Evolutionary conservation across 2,113 vertebrate genomes (phyloP).

Genomic region (Chiloscyllium plagiosum): DNA sequence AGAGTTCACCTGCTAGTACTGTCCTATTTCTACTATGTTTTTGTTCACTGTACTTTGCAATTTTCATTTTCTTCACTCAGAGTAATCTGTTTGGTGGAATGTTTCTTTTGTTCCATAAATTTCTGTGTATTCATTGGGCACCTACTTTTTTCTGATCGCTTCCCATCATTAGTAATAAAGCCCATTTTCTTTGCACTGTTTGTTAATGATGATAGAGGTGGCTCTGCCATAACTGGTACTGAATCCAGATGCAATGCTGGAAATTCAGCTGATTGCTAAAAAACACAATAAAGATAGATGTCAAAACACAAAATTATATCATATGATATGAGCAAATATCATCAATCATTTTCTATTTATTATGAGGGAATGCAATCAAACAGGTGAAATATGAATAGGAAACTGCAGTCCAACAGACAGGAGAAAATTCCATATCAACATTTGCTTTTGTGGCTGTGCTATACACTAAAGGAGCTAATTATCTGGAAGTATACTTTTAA

Average conservation of each 20-base stretch:
- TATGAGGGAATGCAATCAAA: not conserved
- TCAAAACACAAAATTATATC: not conserved
- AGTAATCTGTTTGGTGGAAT: slow-evolving; percentile 21
- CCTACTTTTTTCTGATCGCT: slow-evolving; percentile 36
- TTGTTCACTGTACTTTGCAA: slow-evolving; percentile 69
- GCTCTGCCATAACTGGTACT: slow-evolving; percentile 40
- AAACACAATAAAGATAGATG: not conserved
- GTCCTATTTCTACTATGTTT: not conserved
- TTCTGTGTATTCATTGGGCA: slow-evolving; percentile 40
- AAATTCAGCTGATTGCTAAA: slow-evolving; percentile 2
- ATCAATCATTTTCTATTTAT: not conserved
- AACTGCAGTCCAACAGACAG: not conserved
- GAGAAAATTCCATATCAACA: not conserved
- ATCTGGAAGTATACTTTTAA: not conserved
- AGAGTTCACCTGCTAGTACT: not conserved
- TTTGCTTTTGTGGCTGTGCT: not conserved
- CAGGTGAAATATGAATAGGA: not conserved
- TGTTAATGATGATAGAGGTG: slow-evolving; percentile 40
- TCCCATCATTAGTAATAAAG: slow-evolving; percentile 41
- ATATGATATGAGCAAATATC: not conserved
- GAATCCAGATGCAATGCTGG: slow-evolving; percentile 17
- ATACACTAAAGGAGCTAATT: not conserved
- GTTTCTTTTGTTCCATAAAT: slow-evolving; percentile 47
- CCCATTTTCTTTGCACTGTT: slow-evolving; percentile 43
- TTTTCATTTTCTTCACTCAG: slow-evolving; percentile 54